Evolutionary conservation across 2,113 vertebrate species (phyloP), one percentile per base, ranked within the genome.

Genomic region (Serilophus lunatus): DNA sequence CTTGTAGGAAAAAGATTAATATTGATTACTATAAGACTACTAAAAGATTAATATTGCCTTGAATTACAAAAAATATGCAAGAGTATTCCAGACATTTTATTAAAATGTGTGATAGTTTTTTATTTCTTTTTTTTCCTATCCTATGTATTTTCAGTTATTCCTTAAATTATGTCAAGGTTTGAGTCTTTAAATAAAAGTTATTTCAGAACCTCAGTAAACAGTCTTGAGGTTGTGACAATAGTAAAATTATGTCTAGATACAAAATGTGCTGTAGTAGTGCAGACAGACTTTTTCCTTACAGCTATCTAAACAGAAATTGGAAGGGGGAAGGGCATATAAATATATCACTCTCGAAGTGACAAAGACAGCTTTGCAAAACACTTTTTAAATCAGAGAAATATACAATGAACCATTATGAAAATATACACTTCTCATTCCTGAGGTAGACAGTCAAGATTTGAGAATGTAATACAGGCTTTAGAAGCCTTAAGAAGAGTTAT

Each of bases 351-450:
- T 81, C 56, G 20, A 92, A 90, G 44, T 77, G 85, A 86, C 60
- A 95, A 54, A 44, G 57, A 92, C 47, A 64, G 92, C 64, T 95
- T 96, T 95, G 53, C 49, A 88, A 96, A 83, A 85, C 33, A 90
- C 56, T 63, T 88, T 94, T 97, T 93, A 97, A 88, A 95, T 93
- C 92, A 95, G 31, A 82, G 42, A 92, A 88, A 79, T 91, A 54
- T 79, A n/a, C 51, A 90, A 93, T 95, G 61, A 90, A 79, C 29
- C 13, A 40, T 57, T 96, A 68, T 51, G 76, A 96, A 97, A 97
- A 97, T 85, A 93, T 40, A 95, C 71, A 63, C 16, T 85, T 86
- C 78, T 92, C 83, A 80, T 95, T 95, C 60, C 80, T 95, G 72
- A 92, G 60, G 68, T 65, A 95, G 94, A 88, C 50, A 96, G 82